A percentile compares a stretch with the other conserved stretches of the same genome.
These are phyloP conservation scores for Lophius americanus DNA, from an alignment of 2,797 vertebrate species.

Conservation along the genomic window DNA sequence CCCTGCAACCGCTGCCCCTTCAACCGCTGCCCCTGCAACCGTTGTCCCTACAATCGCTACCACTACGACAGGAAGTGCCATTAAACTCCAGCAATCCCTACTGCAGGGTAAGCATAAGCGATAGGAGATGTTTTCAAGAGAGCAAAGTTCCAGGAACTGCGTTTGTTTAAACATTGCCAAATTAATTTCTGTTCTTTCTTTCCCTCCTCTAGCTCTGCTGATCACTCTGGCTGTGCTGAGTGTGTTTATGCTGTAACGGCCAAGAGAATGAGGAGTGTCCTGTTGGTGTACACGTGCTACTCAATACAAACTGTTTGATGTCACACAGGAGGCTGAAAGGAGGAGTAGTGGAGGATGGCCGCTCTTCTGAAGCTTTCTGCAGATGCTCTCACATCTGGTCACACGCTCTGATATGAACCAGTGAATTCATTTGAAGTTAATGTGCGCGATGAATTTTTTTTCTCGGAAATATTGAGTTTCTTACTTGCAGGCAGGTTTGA, in stretches of 20 bases:
- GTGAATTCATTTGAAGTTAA: background rate
- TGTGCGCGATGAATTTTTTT: slow-evolving; percentile 11
- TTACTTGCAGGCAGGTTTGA: background rate
- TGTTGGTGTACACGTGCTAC: background rate
- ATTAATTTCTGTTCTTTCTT: background rate
- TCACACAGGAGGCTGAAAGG: background rate
- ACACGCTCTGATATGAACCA: slow-evolving; percentile 1
- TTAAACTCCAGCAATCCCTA: slow-evolving; percentile 31
- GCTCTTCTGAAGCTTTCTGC: background rate
- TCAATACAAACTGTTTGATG: background rate
- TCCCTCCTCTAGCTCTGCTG: slow-evolving; percentile 46
- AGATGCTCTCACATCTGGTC: background rate
- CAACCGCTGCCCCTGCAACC: background rate
- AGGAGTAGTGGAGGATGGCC: background rate
- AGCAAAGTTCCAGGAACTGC: background rate
- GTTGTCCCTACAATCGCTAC: rapidly evolving
- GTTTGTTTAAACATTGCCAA: background rate
- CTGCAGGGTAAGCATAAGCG: slow-evolving; percentile 33
- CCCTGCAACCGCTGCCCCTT: background rate
- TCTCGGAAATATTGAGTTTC: background rate
- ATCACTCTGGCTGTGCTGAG: slow-evolving; percentile 26
- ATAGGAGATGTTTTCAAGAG: background rate
- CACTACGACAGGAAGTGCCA: rapidly evolving
- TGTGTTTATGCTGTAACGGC: slow-evolving; percentile 36
- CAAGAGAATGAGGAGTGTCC: background rate